These are phyloP conservation scores for Pocillopora verrucosa DNA, from an alignment of 64 coral and sea anemone genomes.

Conservation along the genomic window DNA sequence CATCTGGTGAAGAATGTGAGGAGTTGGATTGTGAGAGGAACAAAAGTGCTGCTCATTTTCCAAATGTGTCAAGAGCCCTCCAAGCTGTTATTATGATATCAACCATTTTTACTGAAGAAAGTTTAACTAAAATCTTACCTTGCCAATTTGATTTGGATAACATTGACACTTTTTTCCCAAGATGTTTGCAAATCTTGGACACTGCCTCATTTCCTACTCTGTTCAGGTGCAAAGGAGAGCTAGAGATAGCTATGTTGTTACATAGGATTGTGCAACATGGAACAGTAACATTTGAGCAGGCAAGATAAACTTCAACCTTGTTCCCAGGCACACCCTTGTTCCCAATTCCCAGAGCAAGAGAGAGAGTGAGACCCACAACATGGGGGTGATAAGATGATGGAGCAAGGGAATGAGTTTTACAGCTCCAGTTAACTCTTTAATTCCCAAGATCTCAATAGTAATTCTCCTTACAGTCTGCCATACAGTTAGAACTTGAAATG, in stretches of 20 bases:
- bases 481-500: too few species aligned
- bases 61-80: neutral
- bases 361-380: too few species aligned
- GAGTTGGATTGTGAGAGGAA: neutral
- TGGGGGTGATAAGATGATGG: too few species aligned
- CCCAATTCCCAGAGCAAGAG: neutral
- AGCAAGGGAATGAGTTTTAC: too few species aligned
- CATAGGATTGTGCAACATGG: slow-evolving; percentile 57
- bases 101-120: neutral
- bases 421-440: too few species aligned
- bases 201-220: slow-evolving; percentile 31
- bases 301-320: neutral
- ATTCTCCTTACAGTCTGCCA: too few species aligned
- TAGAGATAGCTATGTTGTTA: slow-evolving; percentile 61
- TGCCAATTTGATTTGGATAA: neutral
- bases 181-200: slow-evolving; percentile 8
- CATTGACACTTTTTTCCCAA: neutral
- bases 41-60: neutral
- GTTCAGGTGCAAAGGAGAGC: slow-evolving; percentile 57
- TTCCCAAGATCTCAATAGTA: too few species aligned
- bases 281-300: slow-evolving; percentile 49
- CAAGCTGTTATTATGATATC: neutral
- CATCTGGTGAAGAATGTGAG: slow-evolving; percentile 58
- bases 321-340: neutral
- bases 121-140: neutral